Percentiles rank a stretch among this genome's conserved stretches.
Conservation (phyloP, 2,888 invertebrate species). For the Celastrina argiolus region DNA sequence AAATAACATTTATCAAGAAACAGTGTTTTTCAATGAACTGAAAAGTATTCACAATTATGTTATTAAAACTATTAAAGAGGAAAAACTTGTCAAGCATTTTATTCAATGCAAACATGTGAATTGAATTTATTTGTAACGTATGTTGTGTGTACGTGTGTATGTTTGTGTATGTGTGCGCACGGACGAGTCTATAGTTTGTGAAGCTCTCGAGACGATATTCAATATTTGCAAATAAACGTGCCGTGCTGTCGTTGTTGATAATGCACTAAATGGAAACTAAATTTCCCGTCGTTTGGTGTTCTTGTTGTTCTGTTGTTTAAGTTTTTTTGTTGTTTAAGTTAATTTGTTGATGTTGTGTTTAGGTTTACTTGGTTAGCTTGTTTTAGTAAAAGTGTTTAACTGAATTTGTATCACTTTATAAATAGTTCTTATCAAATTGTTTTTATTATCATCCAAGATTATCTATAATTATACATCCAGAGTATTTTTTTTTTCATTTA, state of each 20-base stretch:
- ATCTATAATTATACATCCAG: too few species aligned
- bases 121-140: not conserved
- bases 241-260: conserved; percentile 33
- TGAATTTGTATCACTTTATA: not conserved
- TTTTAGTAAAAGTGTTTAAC: not conserved
- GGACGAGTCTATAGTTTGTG: conserved; percentile 43
- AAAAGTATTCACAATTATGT: too few species aligned
- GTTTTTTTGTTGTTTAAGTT: conserved; percentile 11
- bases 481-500: too few species aligned
- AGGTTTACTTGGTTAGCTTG: not conserved
- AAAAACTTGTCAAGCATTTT: not conserved
- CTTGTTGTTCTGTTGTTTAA: conserved; percentile 16
- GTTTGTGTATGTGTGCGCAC: not conserved
- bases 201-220: conserved; percentile 51
- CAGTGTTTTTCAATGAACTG: too few species aligned
- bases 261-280: conserved; percentile 22
- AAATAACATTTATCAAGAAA: too few species aligned
- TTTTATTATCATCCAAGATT: too few species aligned
- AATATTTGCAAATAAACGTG: conserved; percentile 52
- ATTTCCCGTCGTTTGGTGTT: conserved; percentile 16
- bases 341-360: conserved; percentile 11
- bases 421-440: not conserved
- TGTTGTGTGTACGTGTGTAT: not conserved
- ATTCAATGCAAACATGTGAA: not conserved
- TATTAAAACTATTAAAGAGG: not conserved